A percentile compares a stretch with the other conserved stretches of the same genome.
phyloP scores from a whole-genome alignment of 1,140 invertebrate species.

The Lutraria rhynchaena region DNA sequence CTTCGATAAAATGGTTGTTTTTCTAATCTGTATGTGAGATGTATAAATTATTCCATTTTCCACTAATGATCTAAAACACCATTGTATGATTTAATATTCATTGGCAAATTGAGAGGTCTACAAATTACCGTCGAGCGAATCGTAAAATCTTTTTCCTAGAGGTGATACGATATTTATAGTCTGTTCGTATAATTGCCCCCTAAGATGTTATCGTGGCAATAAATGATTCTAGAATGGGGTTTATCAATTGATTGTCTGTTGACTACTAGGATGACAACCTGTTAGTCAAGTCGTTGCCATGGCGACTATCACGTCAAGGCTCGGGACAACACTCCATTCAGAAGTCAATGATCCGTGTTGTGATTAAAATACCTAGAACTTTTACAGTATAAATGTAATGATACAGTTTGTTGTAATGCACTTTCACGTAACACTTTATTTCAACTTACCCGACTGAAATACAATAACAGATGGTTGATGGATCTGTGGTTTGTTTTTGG shows the following conservation, averaged over 20 bases:
- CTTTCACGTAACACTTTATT: too few species aligned
- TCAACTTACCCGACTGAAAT: too few species aligned
- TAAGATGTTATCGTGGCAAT: constrained; percentile 45
- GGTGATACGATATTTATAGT: constrained; percentile 45
- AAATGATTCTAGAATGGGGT: constrained; percentile 21
- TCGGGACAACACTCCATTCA: constrained; percentile 4
- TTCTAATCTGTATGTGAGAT: too few species aligned
- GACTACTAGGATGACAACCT: constrained; percentile 23
- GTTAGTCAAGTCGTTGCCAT: constrained; percentile 31
- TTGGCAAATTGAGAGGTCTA: constrained; percentile 14
- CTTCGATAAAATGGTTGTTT: too few species aligned
- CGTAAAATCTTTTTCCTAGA: constrained; percentile 19
- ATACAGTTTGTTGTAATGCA: too few species aligned
- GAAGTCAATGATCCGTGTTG: background rate
- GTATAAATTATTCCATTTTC: constrained; percentile 34
- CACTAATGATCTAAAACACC: constrained; percentile 5
- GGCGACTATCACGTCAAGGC: constrained; percentile 21
- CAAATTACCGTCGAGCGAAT: constrained; percentile 15
- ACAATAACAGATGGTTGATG: too few species aligned
- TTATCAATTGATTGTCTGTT: constrained; percentile 53
- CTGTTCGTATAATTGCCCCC: constrained; percentile 42
- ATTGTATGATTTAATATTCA: constrained; percentile 44
- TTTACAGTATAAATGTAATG: too few species aligned
- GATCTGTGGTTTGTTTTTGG: too few species aligned
- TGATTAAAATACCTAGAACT: too few species aligned